Evolutionary conservation across 2,797 vertebrate species (phyloP), one percentile per base, ranked within the genome.

Genomic region (Xenentodon cancila): DNA sequence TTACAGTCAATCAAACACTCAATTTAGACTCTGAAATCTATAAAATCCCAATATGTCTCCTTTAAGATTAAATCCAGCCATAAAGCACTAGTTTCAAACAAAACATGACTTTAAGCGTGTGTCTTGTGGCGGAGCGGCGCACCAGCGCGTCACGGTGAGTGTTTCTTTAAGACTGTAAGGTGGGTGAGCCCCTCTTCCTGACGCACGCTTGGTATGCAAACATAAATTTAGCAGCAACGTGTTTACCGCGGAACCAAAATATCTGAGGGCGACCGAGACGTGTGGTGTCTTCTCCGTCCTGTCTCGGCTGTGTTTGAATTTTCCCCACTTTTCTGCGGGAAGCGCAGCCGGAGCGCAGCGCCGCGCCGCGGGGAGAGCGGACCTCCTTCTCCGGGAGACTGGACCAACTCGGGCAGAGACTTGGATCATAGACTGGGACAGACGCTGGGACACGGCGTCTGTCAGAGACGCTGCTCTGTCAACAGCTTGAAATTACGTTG

Each of bases 221-320:
- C 91, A 92, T 91, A 93, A 91, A 93, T 93, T 91, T 90, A 93
- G 92, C 86, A 86, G 91, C 92, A 92, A 88, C 89, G 91, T 93
- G 92, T 90, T 90, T 81, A 74, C 78, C n/a, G 80, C 74, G 70
- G 85, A 78, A 90, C 84, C 85, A 73, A 89, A 87, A 92, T 84
- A 88, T 85, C 80, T 83, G 75, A 78, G 86, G 73, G 83, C 81
- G 80, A 62, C 79, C 75, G 84, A 71, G 80, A 76, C 80, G 75
- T 86, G 88, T 88, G 85, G 84, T 82, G 84, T 86, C 81, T 82
- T 82, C 81, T 85, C 50, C 73, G 61, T 76, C 76, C 43, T 70
- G 61, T 61, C 60, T 71, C 53, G 77, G 74, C 80, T 81, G 68
- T 81, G 71, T 81, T 70, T 34, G n/a, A 40, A 12, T 16, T 21